Conservation (phyloP, 2,888 invertebrate species). For the Drosophila silvestris region DNA sequence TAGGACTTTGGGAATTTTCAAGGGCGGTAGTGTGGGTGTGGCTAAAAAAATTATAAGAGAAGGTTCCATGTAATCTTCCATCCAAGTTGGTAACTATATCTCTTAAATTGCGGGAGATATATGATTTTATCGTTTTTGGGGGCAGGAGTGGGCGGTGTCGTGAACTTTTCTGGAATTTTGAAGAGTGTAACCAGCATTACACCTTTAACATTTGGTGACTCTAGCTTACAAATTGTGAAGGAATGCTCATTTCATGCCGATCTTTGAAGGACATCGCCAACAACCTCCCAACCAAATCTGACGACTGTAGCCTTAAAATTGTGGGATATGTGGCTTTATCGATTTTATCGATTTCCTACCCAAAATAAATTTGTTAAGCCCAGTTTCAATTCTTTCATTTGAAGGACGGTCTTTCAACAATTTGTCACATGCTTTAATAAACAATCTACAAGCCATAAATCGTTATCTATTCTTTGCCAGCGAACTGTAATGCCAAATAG, state of each 20-base stretch:
- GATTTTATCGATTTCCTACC: background rate
- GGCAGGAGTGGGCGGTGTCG: too few species aligned
- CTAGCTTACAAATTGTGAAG: too few species aligned
- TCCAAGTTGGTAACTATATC: background rate
- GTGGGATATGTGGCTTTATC: background rate
- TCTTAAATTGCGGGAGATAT: background rate
- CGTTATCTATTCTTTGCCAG: slow-evolving; percentile 62
- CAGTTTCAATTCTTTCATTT: background rate
- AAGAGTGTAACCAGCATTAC: too few species aligned
- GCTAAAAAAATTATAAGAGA: background rate
- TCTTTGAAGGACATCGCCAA: background rate
- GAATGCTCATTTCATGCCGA: background rate
- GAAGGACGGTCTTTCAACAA: slow-evolving; percentile 52
- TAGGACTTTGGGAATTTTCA: background rate
- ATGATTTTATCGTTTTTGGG: background rate
- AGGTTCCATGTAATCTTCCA: background rate
- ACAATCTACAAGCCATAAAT: background rate
- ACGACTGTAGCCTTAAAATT: background rate
- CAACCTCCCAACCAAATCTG: background rate
- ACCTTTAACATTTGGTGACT: too few species aligned
- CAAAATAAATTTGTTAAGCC: background rate
- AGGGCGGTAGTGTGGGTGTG: too few species aligned
- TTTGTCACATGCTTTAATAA: slow-evolving; percentile 48
- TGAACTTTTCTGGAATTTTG: too few species aligned
- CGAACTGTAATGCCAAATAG: slow-evolving; percentile 24